A percentile compares a stretch with the other conserved stretches of the same genome.
These are phyloP conservation scores for Cylindroiulus punctatus DNA, from an alignment of 2,888 invertebrate genomes.

Conservation along the genomic window DNA sequence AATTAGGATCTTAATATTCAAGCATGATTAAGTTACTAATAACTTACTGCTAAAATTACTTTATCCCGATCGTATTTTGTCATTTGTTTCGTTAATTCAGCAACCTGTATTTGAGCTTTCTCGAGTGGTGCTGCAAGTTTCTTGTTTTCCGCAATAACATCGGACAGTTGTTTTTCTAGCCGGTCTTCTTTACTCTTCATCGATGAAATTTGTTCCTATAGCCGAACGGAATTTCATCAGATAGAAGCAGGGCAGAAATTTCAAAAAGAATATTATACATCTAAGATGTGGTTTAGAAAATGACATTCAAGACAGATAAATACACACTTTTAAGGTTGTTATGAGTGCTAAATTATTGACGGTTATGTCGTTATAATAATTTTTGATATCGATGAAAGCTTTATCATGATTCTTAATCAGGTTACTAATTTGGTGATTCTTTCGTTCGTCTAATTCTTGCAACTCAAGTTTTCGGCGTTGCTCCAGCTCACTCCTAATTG, in stretches of 20 bases:
- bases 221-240: not conserved
- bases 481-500: conserved; percentile 74
- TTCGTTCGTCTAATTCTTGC: conserved; percentile 86
- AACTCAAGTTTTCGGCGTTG: conserved; percentile 67
- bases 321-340: conserved; percentile 80
- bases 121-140: conserved; percentile 78
- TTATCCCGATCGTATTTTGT: conserved; percentile 89
- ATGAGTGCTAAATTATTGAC: conserved; percentile 91
- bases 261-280: not conserved
- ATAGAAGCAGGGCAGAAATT: not conserved
- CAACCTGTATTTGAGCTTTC: conserved; percentile 74
- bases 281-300: too few relatives aligned
- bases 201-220: conserved; percentile 78
- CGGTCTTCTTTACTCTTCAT: conserved; percentile 82
- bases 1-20: not conserved
- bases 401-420: conserved; percentile 83
- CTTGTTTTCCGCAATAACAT: conserved; percentile 78
- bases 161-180: conserved; percentile 75
- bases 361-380: conserved; percentile 94
- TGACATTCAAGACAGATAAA: not conserved
- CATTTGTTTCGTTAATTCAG: conserved; percentile 78
- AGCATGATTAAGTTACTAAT: not conserved
- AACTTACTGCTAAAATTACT: conserved; percentile 70
- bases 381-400: conserved; percentile 88
- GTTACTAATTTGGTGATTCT: conserved; percentile 85